Conservation (phyloP, 2,888 invertebrate genomes). For the Drosophila mimica region DNA sequence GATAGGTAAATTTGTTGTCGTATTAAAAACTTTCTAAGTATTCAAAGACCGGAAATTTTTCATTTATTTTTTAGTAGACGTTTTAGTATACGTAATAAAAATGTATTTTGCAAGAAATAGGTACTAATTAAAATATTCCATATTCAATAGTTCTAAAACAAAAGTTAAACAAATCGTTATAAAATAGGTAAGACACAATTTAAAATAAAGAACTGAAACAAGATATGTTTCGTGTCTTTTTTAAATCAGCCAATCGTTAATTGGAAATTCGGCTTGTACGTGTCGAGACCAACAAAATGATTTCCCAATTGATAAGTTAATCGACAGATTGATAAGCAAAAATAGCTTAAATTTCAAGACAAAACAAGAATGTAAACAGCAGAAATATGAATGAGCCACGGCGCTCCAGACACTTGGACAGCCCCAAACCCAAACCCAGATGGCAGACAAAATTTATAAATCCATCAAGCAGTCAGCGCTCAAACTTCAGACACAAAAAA, state of each 20-base stretch:
- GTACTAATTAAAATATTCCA: background rate
- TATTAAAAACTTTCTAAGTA: background rate
- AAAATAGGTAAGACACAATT: background rate
- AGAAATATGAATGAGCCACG: background rate
- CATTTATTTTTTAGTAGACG: too few relatives aligned
- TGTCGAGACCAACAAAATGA: conserved; percentile 41
- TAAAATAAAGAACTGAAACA: background rate
- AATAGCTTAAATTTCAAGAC: conserved; percentile 16
- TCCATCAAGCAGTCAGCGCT: conserved; percentile 40
- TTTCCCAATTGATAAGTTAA: conserved; percentile 57
- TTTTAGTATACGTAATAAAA: background rate
- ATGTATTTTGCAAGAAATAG: background rate
- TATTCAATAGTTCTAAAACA: background rate
- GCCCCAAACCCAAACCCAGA: background rate
- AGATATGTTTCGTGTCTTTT: background rate
- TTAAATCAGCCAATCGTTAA: background rate
- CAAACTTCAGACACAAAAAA: conserved; percentile 65
- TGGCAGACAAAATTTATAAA: conserved; percentile 63
- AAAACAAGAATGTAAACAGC: conserved; percentile 1
- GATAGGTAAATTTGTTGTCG: background rate
- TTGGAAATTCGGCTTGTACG: conserved; percentile 14
- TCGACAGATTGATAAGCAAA: conserved; percentile 43
- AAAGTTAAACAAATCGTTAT: background rate
- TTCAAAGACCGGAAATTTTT: background rate
- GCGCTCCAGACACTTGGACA: conserved; percentile 4